Evolutionary conservation across 2,888 invertebrate species (phyloP), one percentile per base, ranked within the genome.

Genomic region (Venusia cambrica): DNA sequence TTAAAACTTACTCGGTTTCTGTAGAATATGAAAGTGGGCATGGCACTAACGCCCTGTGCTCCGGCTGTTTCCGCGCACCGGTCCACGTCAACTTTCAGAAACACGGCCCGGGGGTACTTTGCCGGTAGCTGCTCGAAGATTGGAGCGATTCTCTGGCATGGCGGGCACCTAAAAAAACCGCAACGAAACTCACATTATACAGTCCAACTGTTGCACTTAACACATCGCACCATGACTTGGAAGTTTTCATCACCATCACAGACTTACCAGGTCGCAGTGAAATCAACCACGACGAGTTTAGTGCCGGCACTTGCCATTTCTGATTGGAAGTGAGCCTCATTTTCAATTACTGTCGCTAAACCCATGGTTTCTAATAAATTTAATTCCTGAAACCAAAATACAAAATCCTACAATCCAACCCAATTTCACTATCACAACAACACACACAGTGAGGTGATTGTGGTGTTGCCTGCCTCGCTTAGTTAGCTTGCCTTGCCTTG

Each of bases 11-110:
- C 92, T 69, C 92, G 90, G 72, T 95, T 98, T 54, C 94, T 92
- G 73, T 95, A 98, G 69, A 99, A 97, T 52, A 97, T 92, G 68
- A 99, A 99, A 0, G 99, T 99, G 10, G 99, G 99, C 98, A 99
- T 98, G 0, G 98, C 97, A 35, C 93, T 93, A 18, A 99, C 95
- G 32, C 96, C 96, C 68, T 98, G 95, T 5, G 90, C 88, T 11
- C 93, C 90, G 1, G 98, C 97, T 4, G 95, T 95, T 54, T 96
- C 97, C 54, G 93, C 92, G 60, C 96, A 98, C 75, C 93, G 92
- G 66, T 99, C 98, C 7, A 99, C 98, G 75, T 98, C 97, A 4
- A 99, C 95, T 83, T 98, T 97, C 6, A 97, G 79, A 67, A 99
- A 99, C 6, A 96, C 90, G 5, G 96, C 97, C 54, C 93, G 91